phyloP scores from a whole-genome alignment of 2,888 invertebrate species.

The Unio pictorum region DNA sequence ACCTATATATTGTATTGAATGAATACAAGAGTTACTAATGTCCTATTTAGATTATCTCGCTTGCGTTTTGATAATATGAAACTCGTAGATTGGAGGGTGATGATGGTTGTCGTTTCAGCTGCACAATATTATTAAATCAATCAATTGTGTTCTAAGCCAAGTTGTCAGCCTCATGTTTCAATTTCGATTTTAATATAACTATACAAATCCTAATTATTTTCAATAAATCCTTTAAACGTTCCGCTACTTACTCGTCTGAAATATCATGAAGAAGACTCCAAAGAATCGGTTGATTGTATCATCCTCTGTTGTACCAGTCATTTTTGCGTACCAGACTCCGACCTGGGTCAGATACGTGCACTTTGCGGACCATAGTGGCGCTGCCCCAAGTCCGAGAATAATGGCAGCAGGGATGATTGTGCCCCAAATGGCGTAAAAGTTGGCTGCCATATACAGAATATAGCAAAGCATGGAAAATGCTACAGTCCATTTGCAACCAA shows the following conservation, averaged over 20 bases:
- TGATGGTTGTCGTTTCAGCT: too few species aligned
- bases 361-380: slow-evolving; percentile 99
- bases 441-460: slow-evolving; percentile 93
- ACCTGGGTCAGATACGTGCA: slow-evolving; percentile 90
- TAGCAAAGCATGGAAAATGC: slow-evolving; percentile 94
- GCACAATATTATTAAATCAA: too few species aligned
- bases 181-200: too few species aligned
- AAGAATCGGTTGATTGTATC: slow-evolving; percentile 97
- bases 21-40: too few species aligned
- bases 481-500: slow-evolving; percentile 97
- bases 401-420: slow-evolving; percentile 85
- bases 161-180: too few species aligned
- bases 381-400: slow-evolving; percentile 92
- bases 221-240: too few species aligned
- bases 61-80: too few species aligned
- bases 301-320: slow-evolving; percentile 76
- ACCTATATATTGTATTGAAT: too few species aligned
- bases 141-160: too few species aligned
- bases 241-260: slow-evolving; percentile 89
- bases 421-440: slow-evolving; percentile 90
- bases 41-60: too few species aligned
- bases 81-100: too few species aligned
- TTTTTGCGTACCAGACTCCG: slow-evolving; percentile 86
- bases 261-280: slow-evolving; percentile 98
- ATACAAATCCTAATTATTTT: too few species aligned